phyloP scores from a whole-genome alignment of 2,888 invertebrate species.

The Drosophila putrida region DNA sequence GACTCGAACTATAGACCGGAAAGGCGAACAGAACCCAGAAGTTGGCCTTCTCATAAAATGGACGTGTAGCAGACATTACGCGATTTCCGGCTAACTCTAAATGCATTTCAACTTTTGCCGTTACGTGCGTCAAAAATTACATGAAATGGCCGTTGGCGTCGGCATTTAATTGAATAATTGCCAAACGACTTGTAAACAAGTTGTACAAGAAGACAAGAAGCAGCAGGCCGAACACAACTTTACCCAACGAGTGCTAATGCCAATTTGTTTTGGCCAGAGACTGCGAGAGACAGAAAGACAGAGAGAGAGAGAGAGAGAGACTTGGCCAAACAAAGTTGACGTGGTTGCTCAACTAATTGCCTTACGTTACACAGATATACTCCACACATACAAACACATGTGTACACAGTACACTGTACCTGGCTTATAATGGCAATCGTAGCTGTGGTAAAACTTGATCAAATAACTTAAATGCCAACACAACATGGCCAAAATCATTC shows the following conservation, averaged over 20 bases:
- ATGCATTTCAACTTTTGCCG: conserved; percentile 59
- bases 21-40: not conserved
- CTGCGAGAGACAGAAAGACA: conserved; percentile 9
- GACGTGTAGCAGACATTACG: conserved; percentile 40
- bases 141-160: conserved; percentile 53
- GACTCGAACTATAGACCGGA: conserved; percentile 19
- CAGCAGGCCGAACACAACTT: conserved; percentile 38
- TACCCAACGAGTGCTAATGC: conserved; percentile 51
- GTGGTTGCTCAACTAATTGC: conserved; percentile 41
- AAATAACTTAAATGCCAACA: conserved; percentile 47
- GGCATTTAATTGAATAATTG: conserved; percentile 76
- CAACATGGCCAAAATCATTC: conserved; percentile 27
- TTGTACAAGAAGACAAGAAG: conserved; percentile 33
- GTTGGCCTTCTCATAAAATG: not conserved
- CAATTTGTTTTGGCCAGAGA: conserved; percentile 62
- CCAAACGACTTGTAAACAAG: conserved; percentile 76
- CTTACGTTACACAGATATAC: conserved; percentile 1
- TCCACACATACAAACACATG: not conserved
- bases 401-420: not conserved
- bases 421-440: not conserved
- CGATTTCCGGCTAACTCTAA: conserved; percentile 63
- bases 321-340: conserved; percentile 21
- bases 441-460: conserved; percentile 19
- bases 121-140: conserved; percentile 59
- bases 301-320: conserved; percentile 2